Conservation (phyloP, 2,888 invertebrate species). For the Drosophila antonietae region DNA sequence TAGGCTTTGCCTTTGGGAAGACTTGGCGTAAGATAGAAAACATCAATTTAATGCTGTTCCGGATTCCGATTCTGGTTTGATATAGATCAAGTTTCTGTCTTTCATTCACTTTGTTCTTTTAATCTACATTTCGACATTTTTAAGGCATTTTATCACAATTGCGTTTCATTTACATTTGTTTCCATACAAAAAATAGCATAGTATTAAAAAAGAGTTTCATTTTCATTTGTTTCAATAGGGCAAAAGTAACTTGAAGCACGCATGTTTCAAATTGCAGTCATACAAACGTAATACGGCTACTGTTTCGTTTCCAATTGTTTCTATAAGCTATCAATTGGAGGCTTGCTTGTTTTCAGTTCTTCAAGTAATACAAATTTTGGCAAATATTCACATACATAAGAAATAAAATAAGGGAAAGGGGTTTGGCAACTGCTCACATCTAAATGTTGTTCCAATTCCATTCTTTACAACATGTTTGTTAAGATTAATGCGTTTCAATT, state of each 20-base stretch:
- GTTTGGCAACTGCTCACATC: not conserved
- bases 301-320: not conserved
- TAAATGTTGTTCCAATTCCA: not conserved
- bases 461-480: not conserved
- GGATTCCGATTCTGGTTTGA: not conserved
- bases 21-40: not conserved
- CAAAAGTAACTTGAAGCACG: not conserved
- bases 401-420: too few relatives aligned
- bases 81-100: not conserved
- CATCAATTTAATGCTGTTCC: not conserved
- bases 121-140: not conserved
- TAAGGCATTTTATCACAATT: not conserved
- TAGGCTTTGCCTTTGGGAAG: not conserved
- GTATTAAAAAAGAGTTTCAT: not conserved
- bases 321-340: too few relatives aligned
- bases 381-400: too few relatives aligned
- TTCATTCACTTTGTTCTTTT: not conserved
- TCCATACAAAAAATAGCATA: not conserved
- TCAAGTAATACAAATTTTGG: not conserved
- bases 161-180: constrained; percentile 3
- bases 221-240: not conserved
- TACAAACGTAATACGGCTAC: not conserved
- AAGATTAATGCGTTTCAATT: not conserved
- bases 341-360: not conserved
- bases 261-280: not conserved